Base-by-base conservation (phyloP, 2,888 invertebrate species). In the Idaea dimidiata region DNA sequence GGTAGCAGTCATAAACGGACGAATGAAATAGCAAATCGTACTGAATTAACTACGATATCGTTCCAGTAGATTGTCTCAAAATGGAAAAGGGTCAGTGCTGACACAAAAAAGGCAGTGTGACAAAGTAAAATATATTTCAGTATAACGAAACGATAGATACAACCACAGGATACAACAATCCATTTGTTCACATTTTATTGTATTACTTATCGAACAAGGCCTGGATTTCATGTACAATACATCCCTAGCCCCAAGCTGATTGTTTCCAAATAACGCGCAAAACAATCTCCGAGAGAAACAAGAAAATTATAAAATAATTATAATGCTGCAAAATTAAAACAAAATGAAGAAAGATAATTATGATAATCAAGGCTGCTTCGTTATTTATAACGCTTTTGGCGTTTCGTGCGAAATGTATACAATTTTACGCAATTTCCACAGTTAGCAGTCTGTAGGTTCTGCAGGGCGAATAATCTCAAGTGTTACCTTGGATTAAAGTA, bases 331-430 rank as follows among this genome's bases (percentile, higher is more conserved):
- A 43, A 32, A 43, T 43, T 43, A 43, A 43, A 43, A 43, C 10
- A 43, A 43, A 43, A 43, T 43, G 43, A 43, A 43, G 10, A 43
- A 43, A 43, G 43, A 43, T 43, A 43, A 43, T 43, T 43, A 43
- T 43, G 43, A 43, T 43, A 43, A 43, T 43, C 43, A 43, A 43
- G 43, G 43, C 43, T 43, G 43, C 43, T 43, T 43, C 43, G 43
- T 43, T 43, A 14, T 43, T 43, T 43, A 3, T 10, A 43, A 43
- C 43, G 43, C 43, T 43, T 43, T 43, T 14, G 14, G 43, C 43
- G 43, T 10, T 10, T 10, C 14, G 43, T 43, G 43, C 43, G 43
- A 43, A 43, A 43, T 43, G 43, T 43, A 6, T 43, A 43, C 43
- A 33, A 33, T 33, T 33, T 33, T 33, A 33, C 14, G 14, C 33